These are phyloP conservation scores for Argentina silus DNA, from an alignment of 2,797 vertebrate genomes.

Conservation along the genomic window DNA sequence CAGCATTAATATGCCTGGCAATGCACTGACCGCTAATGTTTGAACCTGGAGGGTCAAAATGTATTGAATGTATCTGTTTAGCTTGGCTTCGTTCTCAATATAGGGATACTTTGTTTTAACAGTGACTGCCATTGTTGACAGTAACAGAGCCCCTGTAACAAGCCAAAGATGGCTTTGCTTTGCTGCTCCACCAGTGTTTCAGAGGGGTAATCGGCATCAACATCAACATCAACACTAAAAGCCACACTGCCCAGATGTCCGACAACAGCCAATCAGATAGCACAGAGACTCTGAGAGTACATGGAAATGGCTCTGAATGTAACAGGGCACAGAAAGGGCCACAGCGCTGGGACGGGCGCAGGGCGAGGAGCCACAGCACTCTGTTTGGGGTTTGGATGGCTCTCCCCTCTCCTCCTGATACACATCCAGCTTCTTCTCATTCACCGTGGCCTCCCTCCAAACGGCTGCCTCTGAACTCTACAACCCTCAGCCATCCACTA, in stretches of 20 bases:
- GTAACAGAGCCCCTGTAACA: constrained; percentile 24
- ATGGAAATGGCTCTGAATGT: constrained; percentile 52
- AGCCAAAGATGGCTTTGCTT: constrained; percentile 22
- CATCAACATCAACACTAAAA: constrained; percentile 41
- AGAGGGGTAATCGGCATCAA: constrained; percentile 34
- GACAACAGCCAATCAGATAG: constrained; percentile 67
- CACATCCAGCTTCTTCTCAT: constrained; percentile 45
- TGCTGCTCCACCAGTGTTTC: background rate
- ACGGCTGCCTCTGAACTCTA: constrained; percentile 50
- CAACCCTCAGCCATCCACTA: constrained; percentile 51
- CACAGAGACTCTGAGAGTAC: constrained; percentile 49
- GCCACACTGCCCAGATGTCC: constrained; percentile 32
- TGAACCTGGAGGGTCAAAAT: constrained; percentile 52
- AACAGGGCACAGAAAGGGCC: constrained; percentile 51
- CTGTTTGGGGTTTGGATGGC: constrained; percentile 57
- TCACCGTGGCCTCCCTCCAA: constrained; percentile 50
- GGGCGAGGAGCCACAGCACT: constrained; percentile 33
- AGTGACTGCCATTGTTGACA: constrained; percentile 27
- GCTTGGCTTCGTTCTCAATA: constrained; percentile 45
- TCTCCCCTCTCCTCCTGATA: constrained; percentile 49
- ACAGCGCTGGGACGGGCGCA: constrained; percentile 37
- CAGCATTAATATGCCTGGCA: constrained; percentile 49
- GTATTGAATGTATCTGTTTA: constrained; percentile 60
- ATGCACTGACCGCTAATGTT: constrained; percentile 48
- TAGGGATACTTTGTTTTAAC: constrained; percentile 7